Evolutionary conservation across 2,888 invertebrate genomes (phyloP), one percentile per base, ranked within the genome.

Genomic region (Parnassius apollo): DNA sequence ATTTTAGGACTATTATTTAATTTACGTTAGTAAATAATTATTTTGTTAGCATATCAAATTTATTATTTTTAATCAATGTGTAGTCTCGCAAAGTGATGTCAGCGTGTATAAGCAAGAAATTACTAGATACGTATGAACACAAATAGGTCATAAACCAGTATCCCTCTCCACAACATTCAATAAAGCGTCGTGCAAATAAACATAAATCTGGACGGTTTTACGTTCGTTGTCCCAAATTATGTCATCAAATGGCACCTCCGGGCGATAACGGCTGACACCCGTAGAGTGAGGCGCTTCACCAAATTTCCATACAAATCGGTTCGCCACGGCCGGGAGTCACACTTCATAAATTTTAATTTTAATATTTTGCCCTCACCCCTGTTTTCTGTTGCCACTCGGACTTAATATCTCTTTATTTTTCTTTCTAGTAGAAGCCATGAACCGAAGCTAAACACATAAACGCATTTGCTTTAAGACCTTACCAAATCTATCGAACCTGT

Each of bases 231-330:
- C 83, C 84, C 85, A 87, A 90, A 90, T 90, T 86, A 88, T 84
- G 83, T 83, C 87, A 85, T 88, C 89, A 88, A 89, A 86, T 75
- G 82, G 77, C 80, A 86, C 84, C 85, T 85, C 78, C 76, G 78
- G 78, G 74, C 71, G 69, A 78, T 79, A 75, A 72, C 77, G 71
- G 70, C 66, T 71, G 71, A 68, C 80, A 77, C 76, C 78, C 79
- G 78, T 75, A 74, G 77, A 81, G 75, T 77, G 85, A 83, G 78
- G 83, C 81, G 78, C 81, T 79, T 76, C 72, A 75, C 76, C 78
- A 79, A 78, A 91, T 90, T 89, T 89, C 87, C 91, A 91, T 91
- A 88, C 87, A 89, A 91, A 91, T 90, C 88, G 86, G 69, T 90
- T 88, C 77, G 86, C 82, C 80, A 83, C 88, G 49, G 86, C 69